A percentile compares a stretch with the other conserved stretches of the same genome.
These are phyloP conservation scores for Eulimnadia texana DNA, from an alignment of 1,140 invertebrate genomes.

Conservation along the genomic window DNA sequence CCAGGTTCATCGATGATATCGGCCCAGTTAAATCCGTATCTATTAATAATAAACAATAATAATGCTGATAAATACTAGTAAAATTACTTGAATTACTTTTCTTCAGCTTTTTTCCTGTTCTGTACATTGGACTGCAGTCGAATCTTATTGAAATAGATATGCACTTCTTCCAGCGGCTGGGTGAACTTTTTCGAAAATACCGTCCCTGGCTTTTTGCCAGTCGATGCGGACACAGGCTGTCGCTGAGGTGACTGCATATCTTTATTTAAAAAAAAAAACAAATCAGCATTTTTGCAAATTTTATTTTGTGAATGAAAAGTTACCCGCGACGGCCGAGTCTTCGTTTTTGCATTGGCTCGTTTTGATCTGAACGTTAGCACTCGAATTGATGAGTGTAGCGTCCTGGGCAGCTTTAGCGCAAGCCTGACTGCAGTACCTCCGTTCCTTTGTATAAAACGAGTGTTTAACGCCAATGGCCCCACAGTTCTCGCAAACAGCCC, in stretches of 20 bases:
- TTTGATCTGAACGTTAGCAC: neutral
- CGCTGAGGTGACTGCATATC: neutral
- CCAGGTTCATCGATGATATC: conserved; percentile 53
- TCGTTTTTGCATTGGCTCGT: neutral
- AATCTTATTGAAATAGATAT: conserved; percentile 9
- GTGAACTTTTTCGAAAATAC: neutral
- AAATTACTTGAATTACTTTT: no score
- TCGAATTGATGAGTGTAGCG: neutral
- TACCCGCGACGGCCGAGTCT: neutral
- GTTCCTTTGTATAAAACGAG: conserved; percentile 73
- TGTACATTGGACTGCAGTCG: neutral
- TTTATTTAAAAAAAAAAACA: neutral
- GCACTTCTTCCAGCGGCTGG: conserved; percentile 10
- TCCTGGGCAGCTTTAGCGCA: conserved; percentile 38
- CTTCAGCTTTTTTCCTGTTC: neutral
- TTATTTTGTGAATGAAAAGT: neutral
- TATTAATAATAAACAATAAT: neutral
- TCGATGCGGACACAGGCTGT: neutral
- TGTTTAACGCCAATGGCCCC: conserved; percentile 77
- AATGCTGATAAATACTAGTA: no score
- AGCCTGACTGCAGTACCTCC: conserved; percentile 59
- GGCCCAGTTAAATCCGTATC: conserved; percentile 42
- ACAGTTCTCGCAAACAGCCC: conserved; percentile 77
- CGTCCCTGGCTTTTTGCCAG: neutral
- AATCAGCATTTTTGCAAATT: neutral